Evolutionary conservation across 2,113 vertebrate species (phyloP), one percentile per base, ranked within the genome.

Genomic region (Saguinus midas): DNA sequence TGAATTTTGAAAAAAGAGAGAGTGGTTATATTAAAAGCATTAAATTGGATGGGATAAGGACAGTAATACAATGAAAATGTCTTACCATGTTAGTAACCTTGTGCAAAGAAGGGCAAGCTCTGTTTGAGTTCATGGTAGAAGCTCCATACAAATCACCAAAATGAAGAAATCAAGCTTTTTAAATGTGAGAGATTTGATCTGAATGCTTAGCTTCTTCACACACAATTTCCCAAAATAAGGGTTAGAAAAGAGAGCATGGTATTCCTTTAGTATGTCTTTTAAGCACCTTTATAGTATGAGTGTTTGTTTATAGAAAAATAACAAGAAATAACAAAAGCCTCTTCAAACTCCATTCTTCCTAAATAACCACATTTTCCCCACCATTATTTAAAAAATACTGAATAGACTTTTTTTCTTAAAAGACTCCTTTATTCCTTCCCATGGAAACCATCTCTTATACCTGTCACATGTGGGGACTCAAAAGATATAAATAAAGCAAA

Each of bases 261-360:
- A 68, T 66, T 64, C 37, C 52, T 68, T 92, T 40, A 45, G 5
- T 87, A 50, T 79, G 45, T 68, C 55, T 84, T 81, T 91, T 70
- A 68, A 66, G 45, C 35, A 64, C 70, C 20, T 91, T 92, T 81
- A n/a, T 70, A 64, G 11, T 43, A 55, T 68, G 11, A 21, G 8
- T 66, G 21, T 82, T 85, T 96, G 81, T 87, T 95, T 92, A 66
- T 85, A 90, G 35, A 96, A 18, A 91, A 83, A 88, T 73, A 87
- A 48, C 88, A 92, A 95, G 14, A 91, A 83, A 88, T 73, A 88
- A 48, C 89, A 92, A 92, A 84, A 97, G 76, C 27, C 76, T 90
- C 88, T 78, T 61, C 5, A 64, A 94, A 87, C 8, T 48, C 45
- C 61, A 32, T 95, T 88, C 61, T 96, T 94, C 12, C 83, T 84